Conservation (phyloP, 2,888 invertebrate genomes). For the Cephus sareptanus region DNA sequence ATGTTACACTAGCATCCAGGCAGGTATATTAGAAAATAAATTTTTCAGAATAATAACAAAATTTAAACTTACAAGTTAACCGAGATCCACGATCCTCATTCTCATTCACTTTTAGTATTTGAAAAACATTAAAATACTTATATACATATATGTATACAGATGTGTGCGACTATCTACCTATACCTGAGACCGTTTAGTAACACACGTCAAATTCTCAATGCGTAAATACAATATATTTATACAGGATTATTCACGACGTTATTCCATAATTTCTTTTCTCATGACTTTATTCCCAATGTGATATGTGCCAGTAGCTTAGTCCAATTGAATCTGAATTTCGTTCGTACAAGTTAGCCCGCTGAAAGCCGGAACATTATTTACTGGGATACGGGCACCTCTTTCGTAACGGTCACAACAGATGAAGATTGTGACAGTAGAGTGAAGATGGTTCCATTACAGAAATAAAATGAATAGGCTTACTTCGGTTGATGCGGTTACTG, state of each 20-base stretch:
- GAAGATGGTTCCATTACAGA: neutral
- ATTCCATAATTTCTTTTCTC: too few relatives aligned
- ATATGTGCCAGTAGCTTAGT: too few relatives aligned
- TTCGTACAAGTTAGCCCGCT: too few relatives aligned
- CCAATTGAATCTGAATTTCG: too few relatives aligned
- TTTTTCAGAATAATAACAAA: neutral
- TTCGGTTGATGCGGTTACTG: neutral
- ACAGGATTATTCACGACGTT: neutral
- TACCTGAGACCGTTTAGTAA: conserved; percentile 2
- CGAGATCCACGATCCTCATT: neutral
- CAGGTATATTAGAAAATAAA: neutral
- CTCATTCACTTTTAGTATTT: neutral
- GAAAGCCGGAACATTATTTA: too few relatives aligned
- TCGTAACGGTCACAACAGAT: neutral
- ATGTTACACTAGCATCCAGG: neutral
- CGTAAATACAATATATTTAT: neutral
- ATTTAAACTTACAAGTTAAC: neutral
- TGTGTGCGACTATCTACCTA: neutral
- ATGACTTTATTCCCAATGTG: too few relatives aligned
- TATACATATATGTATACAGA: neutral
- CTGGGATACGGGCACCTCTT: neutral
- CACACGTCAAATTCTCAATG: conserved; percentile 8
- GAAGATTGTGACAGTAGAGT: too few relatives aligned
- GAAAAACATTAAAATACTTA: neutral
- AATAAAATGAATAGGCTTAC: neutral